phyloP scores from a whole-genome alignment of 1,140 invertebrate genomes.

The Cryptotermes secundus region DNA sequence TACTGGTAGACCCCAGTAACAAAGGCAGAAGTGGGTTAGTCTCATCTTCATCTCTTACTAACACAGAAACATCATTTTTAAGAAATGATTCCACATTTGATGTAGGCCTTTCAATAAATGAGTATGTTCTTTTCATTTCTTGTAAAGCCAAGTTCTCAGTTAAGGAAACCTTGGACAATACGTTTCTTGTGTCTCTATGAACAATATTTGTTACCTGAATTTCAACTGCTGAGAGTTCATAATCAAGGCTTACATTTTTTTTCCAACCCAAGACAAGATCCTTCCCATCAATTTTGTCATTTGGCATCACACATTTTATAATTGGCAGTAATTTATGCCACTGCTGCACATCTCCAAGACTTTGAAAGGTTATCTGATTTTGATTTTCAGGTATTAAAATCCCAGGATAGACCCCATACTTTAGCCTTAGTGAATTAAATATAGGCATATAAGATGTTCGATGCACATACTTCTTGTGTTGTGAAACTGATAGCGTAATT shows the following conservation, averaged over 20 bases:
- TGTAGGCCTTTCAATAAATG: neutral
- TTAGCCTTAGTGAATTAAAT: slow-evolving; percentile 18
- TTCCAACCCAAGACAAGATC: neutral
- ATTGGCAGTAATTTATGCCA: neutral
- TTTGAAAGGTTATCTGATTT: neutral
- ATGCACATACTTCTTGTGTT: slow-evolving; percentile 36
- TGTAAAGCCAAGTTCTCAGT: neutral
- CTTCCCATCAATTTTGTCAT: neutral
- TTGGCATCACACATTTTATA: neutral
- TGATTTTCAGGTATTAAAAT: slow-evolving; percentile 23
- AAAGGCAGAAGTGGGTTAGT: neutral
- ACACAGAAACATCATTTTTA: neutral
- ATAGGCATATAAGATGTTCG: neutral
- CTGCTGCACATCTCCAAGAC: neutral
- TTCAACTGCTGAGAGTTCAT: neutral
- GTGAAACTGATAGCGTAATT: slow-evolving; percentile 36
- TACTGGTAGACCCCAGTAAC: neutral
- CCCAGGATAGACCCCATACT: neutral
- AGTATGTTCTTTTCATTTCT: neutral
- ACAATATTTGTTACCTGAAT: neutral
- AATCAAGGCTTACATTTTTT: neutral
- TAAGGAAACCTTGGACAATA: neutral
- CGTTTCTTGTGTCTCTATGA: neutral
- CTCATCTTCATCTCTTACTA: neutral
- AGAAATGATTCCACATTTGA: neutral